Percentiles rank a stretch among this genome's conserved stretches.
These are phyloP conservation scores for Panthera tigris DNA, from an alignment of 2,113 vertebrate genomes.

Conservation along the genomic window DNA sequence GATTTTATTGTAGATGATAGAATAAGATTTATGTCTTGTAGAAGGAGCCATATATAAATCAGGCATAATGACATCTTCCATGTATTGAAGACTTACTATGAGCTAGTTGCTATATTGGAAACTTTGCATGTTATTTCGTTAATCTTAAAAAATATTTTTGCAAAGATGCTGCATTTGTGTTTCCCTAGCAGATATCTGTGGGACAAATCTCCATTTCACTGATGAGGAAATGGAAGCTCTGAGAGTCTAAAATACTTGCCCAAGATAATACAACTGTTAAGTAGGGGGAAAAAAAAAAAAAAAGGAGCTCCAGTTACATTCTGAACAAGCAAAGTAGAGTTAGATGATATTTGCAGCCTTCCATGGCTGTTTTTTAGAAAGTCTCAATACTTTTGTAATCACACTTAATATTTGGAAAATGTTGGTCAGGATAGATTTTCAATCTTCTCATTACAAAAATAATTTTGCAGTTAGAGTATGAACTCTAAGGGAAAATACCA, in stretches of 20 bases:
- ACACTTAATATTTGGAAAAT: not conserved
- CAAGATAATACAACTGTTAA: not conserved
- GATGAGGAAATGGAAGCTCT: not conserved
- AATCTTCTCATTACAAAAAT: not conserved
- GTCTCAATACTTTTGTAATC: not conserved
- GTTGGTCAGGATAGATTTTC: not conserved
- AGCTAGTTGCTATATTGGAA: not conserved
- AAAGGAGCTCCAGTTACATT: not conserved
- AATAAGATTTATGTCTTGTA: not conserved
- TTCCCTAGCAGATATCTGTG: not conserved
- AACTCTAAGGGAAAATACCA: not conserved
- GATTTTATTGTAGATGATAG: constrained; percentile 16
- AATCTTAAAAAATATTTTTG: not conserved
- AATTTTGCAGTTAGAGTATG: not conserved
- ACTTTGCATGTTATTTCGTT: not conserved
- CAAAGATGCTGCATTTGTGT: not conserved
- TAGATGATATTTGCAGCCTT: not conserved
- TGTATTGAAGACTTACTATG: not conserved
- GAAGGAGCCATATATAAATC: not conserved
- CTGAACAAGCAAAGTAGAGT: not conserved
- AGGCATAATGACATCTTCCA: not conserved
- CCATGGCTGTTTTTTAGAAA: constrained; percentile 19
- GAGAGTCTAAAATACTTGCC: not conserved
- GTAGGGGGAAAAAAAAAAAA: not conserved
- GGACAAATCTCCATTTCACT: not conserved